Evolutionary conservation across 2,888 invertebrate species (phyloP), one percentile per base, ranked within the genome.

Genomic region (Smittia sp.): DNA sequence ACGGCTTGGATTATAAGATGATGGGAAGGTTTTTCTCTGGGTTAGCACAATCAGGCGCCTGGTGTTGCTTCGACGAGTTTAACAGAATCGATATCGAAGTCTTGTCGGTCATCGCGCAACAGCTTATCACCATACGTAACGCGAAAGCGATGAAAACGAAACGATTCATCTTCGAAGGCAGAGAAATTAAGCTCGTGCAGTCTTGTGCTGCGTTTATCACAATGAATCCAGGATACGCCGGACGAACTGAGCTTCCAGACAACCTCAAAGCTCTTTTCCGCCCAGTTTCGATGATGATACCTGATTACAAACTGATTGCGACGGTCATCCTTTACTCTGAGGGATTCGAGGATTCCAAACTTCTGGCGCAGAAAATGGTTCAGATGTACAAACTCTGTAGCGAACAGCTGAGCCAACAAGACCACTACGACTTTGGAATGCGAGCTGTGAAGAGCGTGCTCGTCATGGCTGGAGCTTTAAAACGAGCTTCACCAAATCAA

Each of bases 341-440:
- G 83, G 95, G 95, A 9, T 96, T 95, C 79, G 94, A 94, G 80
- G 91, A 93, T 0, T 94, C 94, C 0, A 93, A 90, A 80, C 85
- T 88, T 1, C 83, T 96, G n/a, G 93, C 95, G 0, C 89, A 91
- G 78, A 95, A 96, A 81, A 94, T 95, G 94, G 92, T 93, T 0
- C 90, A 94, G 80, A 92, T 95, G 93, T 95, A 95, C 82, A 94
- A 94, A 78, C 83, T 95, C 3, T 94, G 94, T 78, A 93, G 92
- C 77, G 95, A 96, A 79, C 95, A 95, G 79, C 85, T 96, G 1
- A 94, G 94, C 0, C 93, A 94, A 77, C 95, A 95, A 79, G 91
- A 94, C 79, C 95, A 96, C 79, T 96, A 96, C 78, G 95, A 96
- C 81, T 95, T 94, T 78, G 93, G 93, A 41, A 95, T 96, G 94